Evolutionary conservation across 2,888 invertebrate genomes (phyloP).

Genomic region (Polietes domitor): DNA sequence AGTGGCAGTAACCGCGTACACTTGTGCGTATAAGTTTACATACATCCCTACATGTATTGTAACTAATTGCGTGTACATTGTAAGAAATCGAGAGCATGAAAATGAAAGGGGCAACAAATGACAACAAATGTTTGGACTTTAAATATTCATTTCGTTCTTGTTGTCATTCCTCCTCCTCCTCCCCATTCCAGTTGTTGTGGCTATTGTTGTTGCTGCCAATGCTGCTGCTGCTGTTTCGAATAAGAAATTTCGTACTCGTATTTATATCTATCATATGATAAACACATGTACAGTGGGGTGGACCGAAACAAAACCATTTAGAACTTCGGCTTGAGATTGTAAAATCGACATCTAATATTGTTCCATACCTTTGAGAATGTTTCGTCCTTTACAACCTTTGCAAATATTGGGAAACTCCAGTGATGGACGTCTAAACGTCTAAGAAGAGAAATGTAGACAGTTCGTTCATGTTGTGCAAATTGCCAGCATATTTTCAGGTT

Average conservation of each 20-base stretch:
- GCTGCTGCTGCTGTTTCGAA: too few relatives aligned
- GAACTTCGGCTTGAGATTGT: too few relatives aligned
- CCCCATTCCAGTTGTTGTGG: too few relatives aligned
- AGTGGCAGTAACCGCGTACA: background rate
- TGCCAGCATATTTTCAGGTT: too few relatives aligned
- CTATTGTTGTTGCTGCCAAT: too few relatives aligned
- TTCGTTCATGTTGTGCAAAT: too few relatives aligned
- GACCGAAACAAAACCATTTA: slow-evolving; percentile 6
- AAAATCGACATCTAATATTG: too few relatives aligned
- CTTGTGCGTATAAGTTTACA: background rate
- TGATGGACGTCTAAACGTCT: too few relatives aligned
- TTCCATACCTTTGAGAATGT: too few relatives aligned
- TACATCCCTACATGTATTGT: slow-evolving; percentile 30
- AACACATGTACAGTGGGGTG: slow-evolving; percentile 56
- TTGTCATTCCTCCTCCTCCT: background rate
- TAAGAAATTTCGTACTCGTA: slow-evolving; percentile 28
- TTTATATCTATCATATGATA: slow-evolving; percentile 62
- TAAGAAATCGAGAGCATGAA: background rate
- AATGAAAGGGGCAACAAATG: slow-evolving; percentile 14
- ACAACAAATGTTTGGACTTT: slow-evolving; percentile 16
- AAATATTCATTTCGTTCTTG: slow-evolving; percentile 19
- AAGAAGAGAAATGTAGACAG: too few relatives aligned
- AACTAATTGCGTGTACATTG: slow-evolving; percentile 62
- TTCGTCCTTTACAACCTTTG: too few relatives aligned
- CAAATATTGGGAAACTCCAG: too few relatives aligned